Conservation (phyloP, 2,888 invertebrate genomes). For the Galerucella nymphaeae region DNA sequence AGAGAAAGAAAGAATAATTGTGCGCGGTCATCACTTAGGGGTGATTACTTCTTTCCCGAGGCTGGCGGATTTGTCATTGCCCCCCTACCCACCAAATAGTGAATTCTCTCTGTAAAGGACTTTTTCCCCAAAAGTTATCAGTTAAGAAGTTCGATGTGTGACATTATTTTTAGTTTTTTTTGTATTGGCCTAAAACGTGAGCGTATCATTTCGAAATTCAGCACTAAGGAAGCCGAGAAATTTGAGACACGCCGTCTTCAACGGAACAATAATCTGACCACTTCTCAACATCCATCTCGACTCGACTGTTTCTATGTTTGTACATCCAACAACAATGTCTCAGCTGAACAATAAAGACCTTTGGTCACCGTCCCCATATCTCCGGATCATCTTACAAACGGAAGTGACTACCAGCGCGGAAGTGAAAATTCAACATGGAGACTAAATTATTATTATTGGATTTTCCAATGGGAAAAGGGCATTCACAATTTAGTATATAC, state of each 20-base stretch:
- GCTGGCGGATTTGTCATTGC: too few relatives aligned
- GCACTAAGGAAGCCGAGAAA: slow-evolving; percentile 22
- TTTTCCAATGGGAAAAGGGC: too few relatives aligned
- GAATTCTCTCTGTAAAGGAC: too few relatives aligned
- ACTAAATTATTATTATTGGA: too few relatives aligned
- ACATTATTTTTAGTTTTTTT: neutral
- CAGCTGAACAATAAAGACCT: slow-evolving; percentile 43
- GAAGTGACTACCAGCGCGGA: slow-evolving; percentile 26
- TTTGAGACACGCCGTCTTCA: slow-evolving; percentile 37
- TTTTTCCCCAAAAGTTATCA: too few relatives aligned
- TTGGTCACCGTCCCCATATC: slow-evolving; percentile 34
- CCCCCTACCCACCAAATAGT: too few relatives aligned
- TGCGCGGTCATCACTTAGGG: too few relatives aligned
- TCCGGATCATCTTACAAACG: slow-evolving; percentile 36
- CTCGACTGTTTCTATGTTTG: slow-evolving; percentile 42
- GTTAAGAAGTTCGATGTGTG: too few relatives aligned
- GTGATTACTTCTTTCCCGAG: too few relatives aligned
- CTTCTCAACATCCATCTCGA: slow-evolving; percentile 37
- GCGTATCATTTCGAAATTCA: neutral
- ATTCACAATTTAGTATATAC: too few relatives aligned
- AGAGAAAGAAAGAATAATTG: too few relatives aligned
- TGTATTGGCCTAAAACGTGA: slow-evolving; percentile 7
- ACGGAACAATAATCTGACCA: slow-evolving; percentile 43
- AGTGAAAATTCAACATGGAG: neutral
- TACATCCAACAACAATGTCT: slow-evolving; percentile 39